phyloP scores from a whole-genome alignment of 1,140 invertebrate species.

The Sinella curviseta region DNA sequence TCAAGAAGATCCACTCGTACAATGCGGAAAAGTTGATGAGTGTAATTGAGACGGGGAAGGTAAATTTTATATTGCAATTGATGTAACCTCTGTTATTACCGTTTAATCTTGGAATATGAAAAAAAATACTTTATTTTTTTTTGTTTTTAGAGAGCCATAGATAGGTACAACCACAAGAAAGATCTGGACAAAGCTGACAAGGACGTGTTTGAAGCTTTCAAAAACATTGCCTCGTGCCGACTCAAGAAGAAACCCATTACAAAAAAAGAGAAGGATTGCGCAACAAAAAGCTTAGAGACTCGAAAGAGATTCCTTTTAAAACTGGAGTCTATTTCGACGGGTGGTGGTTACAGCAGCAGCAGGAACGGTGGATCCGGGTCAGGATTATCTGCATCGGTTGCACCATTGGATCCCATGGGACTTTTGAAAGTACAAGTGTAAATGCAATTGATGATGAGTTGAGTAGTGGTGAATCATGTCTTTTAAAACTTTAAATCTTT shows the following conservation, averaged over 20 bases:
- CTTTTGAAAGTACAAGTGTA: not conserved
- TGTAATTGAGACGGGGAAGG: constrained; percentile 27
- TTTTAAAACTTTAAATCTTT: too few relatives aligned
- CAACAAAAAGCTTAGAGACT: constrained; percentile 31
- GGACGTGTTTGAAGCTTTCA: constrained; percentile 46
- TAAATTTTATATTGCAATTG: not conserved
- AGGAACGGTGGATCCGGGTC: not conserved
- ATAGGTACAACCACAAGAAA: constrained; percentile 20
- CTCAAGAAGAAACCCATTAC: constrained; percentile 43
- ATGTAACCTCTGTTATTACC: not conserved
- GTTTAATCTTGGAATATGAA: not conserved
- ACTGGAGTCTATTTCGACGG: not conserved
- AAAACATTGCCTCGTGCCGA: constrained; percentile 30
- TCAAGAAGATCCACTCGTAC: constrained; percentile 39
- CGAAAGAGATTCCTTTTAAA: constrained; percentile 32
- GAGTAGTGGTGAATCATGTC: too few relatives aligned
- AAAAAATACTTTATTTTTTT: not conserved
- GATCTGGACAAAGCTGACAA: constrained; percentile 48
- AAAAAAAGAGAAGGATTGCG: constrained; percentile 40
- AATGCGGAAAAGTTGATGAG: constrained; percentile 41
- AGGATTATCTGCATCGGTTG: not conserved
- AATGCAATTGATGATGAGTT: not conserved
- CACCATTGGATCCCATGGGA: not conserved
- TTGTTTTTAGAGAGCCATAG: constrained; percentile 24
- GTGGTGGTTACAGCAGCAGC: not conserved